Percentiles rank a stretch among this genome's conserved stretches.
These are phyloP conservation scores for Galaxias olidus DNA, from an alignment of 2,797 vertebrate species.

Conservation along the genomic window DNA sequence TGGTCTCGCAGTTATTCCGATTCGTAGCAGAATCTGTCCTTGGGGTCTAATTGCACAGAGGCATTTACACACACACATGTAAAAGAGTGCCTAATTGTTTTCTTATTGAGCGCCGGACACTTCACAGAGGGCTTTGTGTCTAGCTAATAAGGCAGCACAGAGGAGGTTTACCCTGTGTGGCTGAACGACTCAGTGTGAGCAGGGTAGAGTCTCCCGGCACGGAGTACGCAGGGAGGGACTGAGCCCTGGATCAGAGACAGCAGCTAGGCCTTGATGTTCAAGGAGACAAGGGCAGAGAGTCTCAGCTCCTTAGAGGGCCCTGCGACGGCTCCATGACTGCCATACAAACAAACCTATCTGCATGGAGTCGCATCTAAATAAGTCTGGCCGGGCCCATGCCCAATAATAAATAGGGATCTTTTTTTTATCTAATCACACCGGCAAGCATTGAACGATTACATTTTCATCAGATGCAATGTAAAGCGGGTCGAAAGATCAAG, in stretches of 20 bases:
- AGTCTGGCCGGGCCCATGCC: constrained; percentile 15
- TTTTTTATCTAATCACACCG: constrained; percentile 52
- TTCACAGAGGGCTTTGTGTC: constrained; percentile 17
- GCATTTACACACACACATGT: constrained; percentile 40
- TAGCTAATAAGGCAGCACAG: not conserved
- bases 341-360: constrained; percentile 50
- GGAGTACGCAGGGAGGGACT: constrained; percentile 32
- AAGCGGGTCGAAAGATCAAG: constrained; percentile 66
- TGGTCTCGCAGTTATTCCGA: constrained; percentile 40
- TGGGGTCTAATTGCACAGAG: constrained; percentile 35
- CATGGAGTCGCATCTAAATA: constrained; percentile 53
- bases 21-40: constrained; percentile 41
- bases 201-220: constrained; percentile 15
- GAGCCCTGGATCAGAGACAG: constrained; percentile 55
- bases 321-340: constrained; percentile 33
- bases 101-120: constrained; percentile 11
- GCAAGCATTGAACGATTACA: constrained; percentile 61
- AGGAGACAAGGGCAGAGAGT: constrained; percentile 43
- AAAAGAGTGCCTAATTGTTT: constrained; percentile 29
- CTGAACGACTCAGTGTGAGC: not conserved
- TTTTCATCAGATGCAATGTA: constrained; percentile 63
- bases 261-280: constrained; percentile 61
- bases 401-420: constrained; percentile 33
- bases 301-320: constrained; percentile 15
- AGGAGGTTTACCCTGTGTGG: not conserved